Evolutionary conservation across 2,888 invertebrate species (phyloP).

Genomic region (Ophraella communa): DNA sequence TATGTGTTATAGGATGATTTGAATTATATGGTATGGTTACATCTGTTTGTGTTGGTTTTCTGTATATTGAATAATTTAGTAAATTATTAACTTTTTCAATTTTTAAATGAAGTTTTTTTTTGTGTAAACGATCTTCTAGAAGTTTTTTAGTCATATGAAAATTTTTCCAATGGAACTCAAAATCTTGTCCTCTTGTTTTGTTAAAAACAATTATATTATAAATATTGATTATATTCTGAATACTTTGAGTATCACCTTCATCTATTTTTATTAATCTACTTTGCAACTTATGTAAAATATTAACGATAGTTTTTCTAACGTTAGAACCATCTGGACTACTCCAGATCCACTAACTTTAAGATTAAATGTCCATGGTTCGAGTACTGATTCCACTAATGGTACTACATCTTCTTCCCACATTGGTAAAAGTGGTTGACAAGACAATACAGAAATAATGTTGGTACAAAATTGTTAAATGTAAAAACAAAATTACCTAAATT

Average conservation of each 20-base stretch:
- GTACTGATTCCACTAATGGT: constrained; percentile 62
- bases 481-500: no score
- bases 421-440: constrained; percentile 73
- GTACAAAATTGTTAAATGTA: no score
- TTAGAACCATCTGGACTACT: constrained; percentile 70
- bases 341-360: constrained; percentile 60
- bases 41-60: no score
- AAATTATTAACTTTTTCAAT: no score
- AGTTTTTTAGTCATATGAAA: constrained; percentile 69
- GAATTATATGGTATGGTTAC: no score
- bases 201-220: constrained; percentile 70
- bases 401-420: constrained; percentile 70
- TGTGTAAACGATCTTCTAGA: constrained; percentile 69
- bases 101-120: constrained; percentile 67
- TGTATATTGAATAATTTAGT: no score
- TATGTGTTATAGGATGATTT: no score
- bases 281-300: constrained; percentile 69
- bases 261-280: constrained; percentile 69
- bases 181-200: constrained; percentile 63
- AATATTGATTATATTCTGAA: constrained; percentile 62
- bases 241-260: constrained; percentile 82
- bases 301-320: constrained; percentile 68
- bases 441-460: constrained; percentile 70
- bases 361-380: constrained; percentile 64
- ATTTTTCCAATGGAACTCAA: constrained; percentile 72